Percentiles rank a stretch among this genome's conserved stretches.
Evolutionary conservation across 1,140 invertebrate species (phyloP).

Genomic region (Brachionus plicatilis): DNA sequence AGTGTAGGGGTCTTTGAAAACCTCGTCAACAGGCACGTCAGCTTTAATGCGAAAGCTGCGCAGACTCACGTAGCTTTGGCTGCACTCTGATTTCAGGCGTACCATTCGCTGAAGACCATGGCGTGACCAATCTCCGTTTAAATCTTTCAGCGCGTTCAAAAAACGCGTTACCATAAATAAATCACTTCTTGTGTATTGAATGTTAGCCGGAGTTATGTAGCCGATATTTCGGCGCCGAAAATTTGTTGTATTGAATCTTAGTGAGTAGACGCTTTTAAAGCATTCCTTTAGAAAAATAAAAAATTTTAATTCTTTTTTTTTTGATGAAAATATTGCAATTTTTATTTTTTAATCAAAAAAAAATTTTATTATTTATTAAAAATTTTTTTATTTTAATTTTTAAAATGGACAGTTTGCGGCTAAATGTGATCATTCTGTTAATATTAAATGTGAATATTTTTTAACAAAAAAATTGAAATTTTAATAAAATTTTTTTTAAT

Average conservation of each 20-base stretch:
- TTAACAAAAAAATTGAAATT: too few relatives aligned
- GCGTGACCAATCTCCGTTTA: slow-evolving; percentile 31
- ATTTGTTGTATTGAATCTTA: not conserved
- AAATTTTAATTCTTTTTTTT: not conserved
- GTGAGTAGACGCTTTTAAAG: not conserved
- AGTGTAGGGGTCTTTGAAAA: slow-evolving; percentile 35
- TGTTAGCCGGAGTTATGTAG: not conserved
- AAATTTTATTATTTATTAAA: too few relatives aligned
- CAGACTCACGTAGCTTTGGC: slow-evolving; percentile 20
- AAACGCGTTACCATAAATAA: not conserved
- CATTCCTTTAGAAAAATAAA: not conserved
- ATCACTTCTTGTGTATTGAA: not conserved
- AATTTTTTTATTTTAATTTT: too few relatives aligned
- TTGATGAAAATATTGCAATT: not conserved
- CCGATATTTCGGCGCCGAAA: not conserved
- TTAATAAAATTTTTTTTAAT: too few relatives aligned
- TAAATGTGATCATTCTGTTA: too few relatives aligned
- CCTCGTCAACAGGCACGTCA: slow-evolving; percentile 23
- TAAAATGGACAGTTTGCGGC: too few relatives aligned
- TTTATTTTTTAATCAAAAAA: too few relatives aligned
- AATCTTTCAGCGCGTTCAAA: slow-evolving; percentile 10
- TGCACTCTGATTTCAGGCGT: slow-evolving; percentile 18
- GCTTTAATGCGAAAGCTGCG: slow-evolving; percentile 16
- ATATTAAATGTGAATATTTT: too few relatives aligned
- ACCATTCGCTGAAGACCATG: slow-evolving; percentile 26